Evolutionary conservation across 2,113 vertebrate species (phyloP).

Genomic region (Marmota flaviventris): DNA sequence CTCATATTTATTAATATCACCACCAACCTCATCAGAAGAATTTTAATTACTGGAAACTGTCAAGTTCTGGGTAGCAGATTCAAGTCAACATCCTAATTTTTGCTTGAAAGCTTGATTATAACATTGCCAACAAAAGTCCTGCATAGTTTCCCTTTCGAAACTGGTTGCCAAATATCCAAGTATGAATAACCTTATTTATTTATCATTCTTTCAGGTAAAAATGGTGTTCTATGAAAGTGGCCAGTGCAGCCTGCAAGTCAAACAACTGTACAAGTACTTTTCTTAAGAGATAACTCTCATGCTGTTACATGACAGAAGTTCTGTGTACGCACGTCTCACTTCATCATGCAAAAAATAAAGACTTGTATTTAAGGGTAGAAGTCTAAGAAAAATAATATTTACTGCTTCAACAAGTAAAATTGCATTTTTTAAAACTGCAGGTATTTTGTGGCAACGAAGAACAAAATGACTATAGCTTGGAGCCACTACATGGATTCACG

Average conservation of each 20-base stretch:
- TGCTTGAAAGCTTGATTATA: constrained; percentile 38
- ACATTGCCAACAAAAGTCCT: neutral
- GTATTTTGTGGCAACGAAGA: neutral
- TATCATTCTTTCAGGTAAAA: neutral
- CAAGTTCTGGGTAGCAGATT: neutral
- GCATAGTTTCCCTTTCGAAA: neutral
- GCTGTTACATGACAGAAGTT: neutral
- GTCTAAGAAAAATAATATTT: constrained; percentile 37
- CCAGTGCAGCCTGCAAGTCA: neutral
- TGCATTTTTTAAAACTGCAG: neutral
- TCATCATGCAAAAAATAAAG: neutral
- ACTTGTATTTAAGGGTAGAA: neutral
- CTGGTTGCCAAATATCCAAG: neutral
- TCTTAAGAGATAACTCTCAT: neutral
- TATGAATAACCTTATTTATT: neutral
- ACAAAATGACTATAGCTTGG: neutral
- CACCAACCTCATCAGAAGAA: neutral
- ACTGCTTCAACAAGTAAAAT: neutral
- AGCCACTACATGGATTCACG: neutral
- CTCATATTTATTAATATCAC: neutral
- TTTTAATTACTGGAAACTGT: neutral
- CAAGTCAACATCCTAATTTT: neutral
- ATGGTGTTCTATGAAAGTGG: neutral
- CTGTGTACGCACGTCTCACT: neutral
- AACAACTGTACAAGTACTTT: neutral